Conservation (phyloP, 2,113 vertebrate genomes). For the Hemiprocne comata region DNA sequence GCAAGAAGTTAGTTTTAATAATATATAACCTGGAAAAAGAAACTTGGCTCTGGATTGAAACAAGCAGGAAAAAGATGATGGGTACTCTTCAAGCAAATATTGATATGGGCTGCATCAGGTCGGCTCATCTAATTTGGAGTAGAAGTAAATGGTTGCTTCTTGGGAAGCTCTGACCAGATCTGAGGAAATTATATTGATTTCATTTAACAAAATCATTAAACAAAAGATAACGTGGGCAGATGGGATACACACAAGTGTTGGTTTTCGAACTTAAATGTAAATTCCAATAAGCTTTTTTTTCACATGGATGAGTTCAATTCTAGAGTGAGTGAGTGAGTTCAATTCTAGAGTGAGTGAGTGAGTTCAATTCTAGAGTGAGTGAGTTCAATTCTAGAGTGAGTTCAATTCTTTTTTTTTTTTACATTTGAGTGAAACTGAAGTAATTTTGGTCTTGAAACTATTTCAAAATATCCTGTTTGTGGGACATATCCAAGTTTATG, state of each 20-base stretch:
- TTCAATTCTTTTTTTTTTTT: too few species aligned
- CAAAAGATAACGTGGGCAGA: background rate
- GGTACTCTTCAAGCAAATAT: background rate
- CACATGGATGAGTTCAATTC: too few species aligned
- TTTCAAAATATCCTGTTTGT: background rate
- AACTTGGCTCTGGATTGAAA: background rate
- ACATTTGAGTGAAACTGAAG: background rate
- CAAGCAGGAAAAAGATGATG: background rate
- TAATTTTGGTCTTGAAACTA: background rate
- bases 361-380: too few species aligned
- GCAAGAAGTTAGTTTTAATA: background rate
- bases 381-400: too few species aligned
- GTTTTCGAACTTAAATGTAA: background rate
- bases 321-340: too few species aligned
- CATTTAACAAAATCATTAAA: background rate
- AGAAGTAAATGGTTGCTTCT: background rate
- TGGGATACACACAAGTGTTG: background rate
- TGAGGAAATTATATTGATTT: background rate
- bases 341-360: too few species aligned
- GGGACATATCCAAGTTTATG: rapidly evolving
- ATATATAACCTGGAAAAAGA: background rate
- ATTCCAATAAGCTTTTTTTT: background rate
- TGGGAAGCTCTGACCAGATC: background rate
- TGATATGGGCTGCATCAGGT: background rate
- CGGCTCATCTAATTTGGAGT: background rate